Evolutionary conservation across 35 echinoderm and acorn worm species (phyloP), one percentile per base, ranked within the genome.

Genomic region (Ophiothrix spiculata): DNA sequence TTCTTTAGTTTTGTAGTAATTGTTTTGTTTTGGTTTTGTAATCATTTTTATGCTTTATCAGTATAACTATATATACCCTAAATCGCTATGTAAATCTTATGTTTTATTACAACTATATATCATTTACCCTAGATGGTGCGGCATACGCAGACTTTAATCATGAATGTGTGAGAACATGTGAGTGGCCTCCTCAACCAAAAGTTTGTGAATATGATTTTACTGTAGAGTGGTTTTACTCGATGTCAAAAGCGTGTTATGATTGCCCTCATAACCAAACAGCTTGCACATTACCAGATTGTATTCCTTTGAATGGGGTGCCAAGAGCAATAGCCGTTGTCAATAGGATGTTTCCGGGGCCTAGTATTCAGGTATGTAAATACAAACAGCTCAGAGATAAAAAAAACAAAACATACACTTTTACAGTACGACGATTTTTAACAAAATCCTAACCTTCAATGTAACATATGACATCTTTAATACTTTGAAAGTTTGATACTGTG

Each of bases 181-280:
- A 63, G 17, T 93, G 79, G 81, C 86, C 86, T 1, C 40, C 85
- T 4, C 0, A 79, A 34, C 80, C 86, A 56, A 81, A 77, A 37
- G 36, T 39, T 0, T 93, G 91, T 81, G 35, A 76, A 8, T 93
- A 93, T 39, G 63, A 89, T 8, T 97, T 97, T 36, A 75, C 13
- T 6, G 33, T 88, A n/a, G 94, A 97, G 39, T 97, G 94, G 94
- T 97, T 89, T 77, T 89, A 97, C 74, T 21, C 86, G 16, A 86
- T 97, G 90, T 97, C 94, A 0, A 97, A 89, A 64, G 94, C 94
- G 1, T 97, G 94, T 34, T 92, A 89, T 33, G 79, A 88, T 31
- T 97, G 94, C 38, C 94, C 92, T 0, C 46, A 40, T 17, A 93
- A 89, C 40, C 32, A 74, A 37, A 88, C 82, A 23, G 93, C 91